Conservation (phyloP, 2,888 invertebrate genomes). For the Mythimna pallens region DNA sequence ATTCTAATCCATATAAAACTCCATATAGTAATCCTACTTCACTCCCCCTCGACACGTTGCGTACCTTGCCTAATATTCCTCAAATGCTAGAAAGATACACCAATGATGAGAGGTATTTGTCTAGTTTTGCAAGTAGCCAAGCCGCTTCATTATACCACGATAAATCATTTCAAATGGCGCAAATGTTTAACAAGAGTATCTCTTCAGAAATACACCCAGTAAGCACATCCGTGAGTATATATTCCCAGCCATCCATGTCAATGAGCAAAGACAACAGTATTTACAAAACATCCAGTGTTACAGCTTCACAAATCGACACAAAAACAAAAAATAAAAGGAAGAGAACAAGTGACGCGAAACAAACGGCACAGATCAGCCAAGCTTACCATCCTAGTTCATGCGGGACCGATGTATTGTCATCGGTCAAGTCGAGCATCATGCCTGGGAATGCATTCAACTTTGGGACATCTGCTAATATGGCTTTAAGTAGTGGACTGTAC, state of each 20-base stretch:
- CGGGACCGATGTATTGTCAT: constrained; percentile 83
- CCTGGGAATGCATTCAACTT: constrained; percentile 96
- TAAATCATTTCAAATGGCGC: constrained; percentile 91
- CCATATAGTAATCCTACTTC: constrained; percentile 82
- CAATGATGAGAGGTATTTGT: constrained; percentile 90
- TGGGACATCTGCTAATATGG: constrained; percentile 92
- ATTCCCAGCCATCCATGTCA: constrained; percentile 80
- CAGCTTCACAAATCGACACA: constrained; percentile 73
- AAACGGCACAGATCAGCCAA: constrained; percentile 80
- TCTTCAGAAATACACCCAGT: constrained; percentile 81
- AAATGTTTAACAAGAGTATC: constrained; percentile 90
- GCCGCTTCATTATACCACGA: constrained; percentile 89
- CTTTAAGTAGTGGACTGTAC: constrained; percentile 90
- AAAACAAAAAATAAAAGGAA: constrained; percentile 83
- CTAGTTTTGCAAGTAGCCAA: constrained; percentile 83
- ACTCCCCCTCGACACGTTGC: constrained; percentile 88
- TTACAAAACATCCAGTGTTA: constrained; percentile 77
- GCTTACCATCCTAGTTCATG: constrained; percentile 92
- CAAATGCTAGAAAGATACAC: constrained; percentile 91
- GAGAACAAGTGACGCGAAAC: constrained; percentile 79
- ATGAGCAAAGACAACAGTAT: constrained; percentile 81
- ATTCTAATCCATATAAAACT: constrained; percentile 83
- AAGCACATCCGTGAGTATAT: constrained; percentile 79
- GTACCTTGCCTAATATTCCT: constrained; percentile 90
- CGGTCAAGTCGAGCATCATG: constrained; percentile 91